Evolutionary conservation across 2,113 vertebrate species (phyloP).

Genomic region (Dendrocopos noguchii): DNA sequence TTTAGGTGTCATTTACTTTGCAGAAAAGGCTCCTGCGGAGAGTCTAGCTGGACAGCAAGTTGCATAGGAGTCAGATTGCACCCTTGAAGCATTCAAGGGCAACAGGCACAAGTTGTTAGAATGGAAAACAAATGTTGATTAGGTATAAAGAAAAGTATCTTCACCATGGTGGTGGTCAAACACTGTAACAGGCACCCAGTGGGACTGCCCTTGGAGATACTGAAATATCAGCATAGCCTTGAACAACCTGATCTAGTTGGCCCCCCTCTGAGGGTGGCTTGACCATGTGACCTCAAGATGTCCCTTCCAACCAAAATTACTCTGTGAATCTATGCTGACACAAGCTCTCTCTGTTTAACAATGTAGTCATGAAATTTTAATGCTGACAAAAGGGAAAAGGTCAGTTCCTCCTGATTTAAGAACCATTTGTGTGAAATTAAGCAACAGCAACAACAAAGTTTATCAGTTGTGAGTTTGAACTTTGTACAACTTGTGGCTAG

Average conservation of each 20-base stretch:
- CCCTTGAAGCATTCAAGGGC: background rate
- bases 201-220: background rate
- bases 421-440: background rate
- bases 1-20: background rate
- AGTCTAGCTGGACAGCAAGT: background rate
- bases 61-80: background rate
- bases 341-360: background rate
- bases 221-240: background rate
- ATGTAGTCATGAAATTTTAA: slow-evolving; percentile 21
- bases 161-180: background rate
- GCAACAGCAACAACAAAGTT: background rate
- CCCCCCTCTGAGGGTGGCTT: slow-evolving; percentile 12
- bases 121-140: background rate
- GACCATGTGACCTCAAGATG: slow-evolving; percentile 32
- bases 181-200: background rate
- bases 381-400: slow-evolving; percentile 16
- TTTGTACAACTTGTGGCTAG: background rate
- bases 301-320: slow-evolving; percentile 30
- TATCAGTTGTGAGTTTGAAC: background rate
- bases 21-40: background rate
- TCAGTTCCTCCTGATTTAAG: background rate
- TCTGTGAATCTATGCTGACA: slow-evolving; percentile 3
- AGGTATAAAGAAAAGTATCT: background rate
- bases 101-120: background rate
- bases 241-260: background rate